Evolutionary conservation across 2,888 invertebrate genomes (phyloP).

Genomic region (Carabus problematicus): DNA sequence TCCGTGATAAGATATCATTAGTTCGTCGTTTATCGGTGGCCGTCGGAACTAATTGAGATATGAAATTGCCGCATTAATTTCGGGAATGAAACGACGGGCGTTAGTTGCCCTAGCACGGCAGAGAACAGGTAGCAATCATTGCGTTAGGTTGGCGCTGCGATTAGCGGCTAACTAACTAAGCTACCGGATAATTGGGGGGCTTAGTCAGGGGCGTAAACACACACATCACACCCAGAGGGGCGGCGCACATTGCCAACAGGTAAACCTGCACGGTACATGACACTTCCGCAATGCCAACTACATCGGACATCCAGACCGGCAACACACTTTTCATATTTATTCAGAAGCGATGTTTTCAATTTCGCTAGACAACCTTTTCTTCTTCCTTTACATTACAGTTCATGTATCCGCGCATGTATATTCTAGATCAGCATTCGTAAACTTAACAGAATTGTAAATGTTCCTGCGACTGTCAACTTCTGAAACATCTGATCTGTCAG

Average conservation of each 20-base stretch:
- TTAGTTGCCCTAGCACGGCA: conserved; percentile 47
- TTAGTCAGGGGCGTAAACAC: conserved; percentile 57
- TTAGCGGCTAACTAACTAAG: conserved; percentile 55
- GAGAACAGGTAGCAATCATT: conserved; percentile 59
- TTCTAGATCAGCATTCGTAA: too few species aligned
- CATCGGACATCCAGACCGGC: too few species aligned
- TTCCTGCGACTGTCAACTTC: too few species aligned
- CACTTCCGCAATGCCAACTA: too few species aligned
- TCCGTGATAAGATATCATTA: conserved; percentile 38
- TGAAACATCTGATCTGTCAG: too few species aligned
- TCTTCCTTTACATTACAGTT: too few species aligned
- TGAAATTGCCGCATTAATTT: conserved; percentile 42
- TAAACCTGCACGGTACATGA: too few species aligned
- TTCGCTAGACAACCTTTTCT: too few species aligned
- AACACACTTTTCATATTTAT: too few species aligned
- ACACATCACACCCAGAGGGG: conserved; percentile 36
- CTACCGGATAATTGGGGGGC: conserved; percentile 60
- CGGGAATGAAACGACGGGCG: conserved; percentile 20
- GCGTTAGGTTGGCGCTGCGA: conserved; percentile 41
- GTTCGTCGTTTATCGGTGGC: conserved; percentile 38
- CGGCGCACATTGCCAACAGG: neutral
- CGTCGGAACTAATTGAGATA: conserved; percentile 36
- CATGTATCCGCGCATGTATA: too few species aligned
- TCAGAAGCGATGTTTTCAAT: too few species aligned
- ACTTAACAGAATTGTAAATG: too few species aligned